Percentiles rank a stretch among this genome's conserved stretches.
These are phyloP conservation scores for Novumbra hubbsi DNA, from an alignment of 2,797 vertebrate genomes.

Conservation along the genomic window DNA sequence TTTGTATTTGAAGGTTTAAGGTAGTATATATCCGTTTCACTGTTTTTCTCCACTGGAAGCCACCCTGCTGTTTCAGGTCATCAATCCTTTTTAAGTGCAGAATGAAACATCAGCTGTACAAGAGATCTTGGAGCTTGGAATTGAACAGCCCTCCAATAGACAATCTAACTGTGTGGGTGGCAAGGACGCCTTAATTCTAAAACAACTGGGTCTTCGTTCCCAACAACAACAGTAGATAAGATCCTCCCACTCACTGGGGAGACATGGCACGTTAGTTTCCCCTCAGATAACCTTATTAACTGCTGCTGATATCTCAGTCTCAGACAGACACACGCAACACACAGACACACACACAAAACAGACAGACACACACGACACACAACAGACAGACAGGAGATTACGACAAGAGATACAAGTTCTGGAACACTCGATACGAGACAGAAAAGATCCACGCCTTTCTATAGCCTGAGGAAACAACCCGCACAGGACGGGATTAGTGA, in stretches of 20 bases:
- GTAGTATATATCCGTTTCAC: neutral
- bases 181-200: constrained; percentile 1
- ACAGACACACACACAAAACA: constrained; percentile 4
- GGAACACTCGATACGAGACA: neutral
- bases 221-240: constrained; percentile 48
- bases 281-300: constrained; percentile 14
- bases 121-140: neutral
- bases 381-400: neutral
- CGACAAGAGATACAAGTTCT: neutral
- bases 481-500: constrained; percentile 55
- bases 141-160: neutral
- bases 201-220: constrained; percentile 33
- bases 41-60: constrained; percentile 41
- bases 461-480: constrained; percentile 22
- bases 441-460: neutral
- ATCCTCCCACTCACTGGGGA: constrained; percentile 9
- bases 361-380: constrained; percentile 33
- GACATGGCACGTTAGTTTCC: constrained; percentile 7
- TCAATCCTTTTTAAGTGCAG: neutral
- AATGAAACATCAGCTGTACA: neutral
- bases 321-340: neutral
- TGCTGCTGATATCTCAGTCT: constrained; percentile 3
- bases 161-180: neutral
- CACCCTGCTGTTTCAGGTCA: constrained; percentile 22
- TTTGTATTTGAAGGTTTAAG: neutral